Evolutionary conservation across 1,140 invertebrate genomes (phyloP), one percentile per base, ranked within the genome.

Genomic region (Heliconius congener): DNA sequence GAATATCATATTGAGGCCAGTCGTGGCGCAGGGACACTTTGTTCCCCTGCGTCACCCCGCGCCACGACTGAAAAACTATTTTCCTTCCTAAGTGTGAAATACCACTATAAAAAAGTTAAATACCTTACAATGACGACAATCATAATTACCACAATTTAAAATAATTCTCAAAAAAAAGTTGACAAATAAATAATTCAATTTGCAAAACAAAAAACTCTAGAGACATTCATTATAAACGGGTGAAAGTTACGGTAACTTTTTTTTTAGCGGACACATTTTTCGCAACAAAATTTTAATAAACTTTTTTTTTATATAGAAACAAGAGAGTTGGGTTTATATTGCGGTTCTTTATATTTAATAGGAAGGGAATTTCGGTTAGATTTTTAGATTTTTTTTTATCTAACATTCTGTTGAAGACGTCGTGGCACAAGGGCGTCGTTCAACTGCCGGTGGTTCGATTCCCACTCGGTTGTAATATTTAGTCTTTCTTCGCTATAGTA

Each of bases 211-310:
- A 37, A 60, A 75, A 55, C 52, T 30, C 27, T 23, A 73, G 39
- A 60, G 55, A 60, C 55, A 42, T 57, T 55, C 55, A 42, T 57
- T 55, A 55, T 57, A 13, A 57, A 60, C 57, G 74, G 74, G 39
- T 39, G 34, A 66, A 75, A 66, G 74, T 75, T 60, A 75, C 19
- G 39, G 11, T 60, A 74, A 74, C 23, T 34, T 75, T 75, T 74
- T 23, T 66, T 50, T 46, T 46, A 46, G 55, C 23, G 55, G 2
- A 13, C 19, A 23, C 18, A 39, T 66, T 23, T 66, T 60, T 60
- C n/a, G 27, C 3, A 75, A 27, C 55, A 55, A 39, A 75, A 60
- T 75, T 75, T 60, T 60, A 42, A 60, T 37, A 50, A 60, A 75
- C n/a, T 60, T 60, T 60, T 57, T 57, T 60, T 60, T 23, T 60